Evolutionary conservation across 2,888 invertebrate species (phyloP).

Genomic region (Strigamia crassipes): DNA sequence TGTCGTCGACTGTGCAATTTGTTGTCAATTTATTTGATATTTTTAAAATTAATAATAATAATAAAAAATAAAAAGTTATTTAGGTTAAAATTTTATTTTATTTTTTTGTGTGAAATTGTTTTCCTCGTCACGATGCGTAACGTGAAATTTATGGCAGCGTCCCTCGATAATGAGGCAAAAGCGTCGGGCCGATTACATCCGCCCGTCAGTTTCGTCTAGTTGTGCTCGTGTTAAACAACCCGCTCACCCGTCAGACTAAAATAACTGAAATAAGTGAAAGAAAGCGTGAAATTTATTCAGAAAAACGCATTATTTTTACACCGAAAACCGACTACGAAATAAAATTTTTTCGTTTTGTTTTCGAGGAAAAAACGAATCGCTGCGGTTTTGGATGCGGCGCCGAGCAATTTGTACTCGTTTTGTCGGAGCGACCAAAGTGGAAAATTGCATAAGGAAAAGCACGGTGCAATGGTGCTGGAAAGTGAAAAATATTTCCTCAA

Average conservation of each 20-base stretch:
- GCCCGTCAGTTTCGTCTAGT: not conserved
- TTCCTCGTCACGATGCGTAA: not conserved
- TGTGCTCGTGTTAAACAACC: not conserved
- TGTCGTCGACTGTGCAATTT: not conserved
- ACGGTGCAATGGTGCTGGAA: slow-evolving; percentile 15
- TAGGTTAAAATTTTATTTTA: too few species aligned
- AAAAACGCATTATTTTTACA: too few species aligned
- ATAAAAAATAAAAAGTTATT: not conserved
- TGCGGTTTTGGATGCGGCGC: not conserved
- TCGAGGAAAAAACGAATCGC: too few species aligned
- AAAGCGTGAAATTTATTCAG: not conserved
- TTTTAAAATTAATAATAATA: not conserved
- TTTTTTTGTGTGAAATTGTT: not conserved
- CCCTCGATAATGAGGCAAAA: not conserved
- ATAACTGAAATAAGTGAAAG: not conserved
- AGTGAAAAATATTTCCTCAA: not conserved
- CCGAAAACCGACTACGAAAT: too few species aligned
- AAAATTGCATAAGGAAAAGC: slow-evolving; percentile 5
- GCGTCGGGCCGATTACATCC: not conserved
- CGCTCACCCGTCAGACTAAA: not conserved
- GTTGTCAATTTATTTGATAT: not conserved
- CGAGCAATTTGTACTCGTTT: slow-evolving; percentile 17
- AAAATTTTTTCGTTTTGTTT: too few species aligned
- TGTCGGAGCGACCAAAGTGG: slow-evolving; percentile 29
- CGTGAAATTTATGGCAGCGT: not conserved